Base-by-base conservation (phyloP, 2,888 invertebrate genomes). In the Zaprionus lineosus region DNA sequence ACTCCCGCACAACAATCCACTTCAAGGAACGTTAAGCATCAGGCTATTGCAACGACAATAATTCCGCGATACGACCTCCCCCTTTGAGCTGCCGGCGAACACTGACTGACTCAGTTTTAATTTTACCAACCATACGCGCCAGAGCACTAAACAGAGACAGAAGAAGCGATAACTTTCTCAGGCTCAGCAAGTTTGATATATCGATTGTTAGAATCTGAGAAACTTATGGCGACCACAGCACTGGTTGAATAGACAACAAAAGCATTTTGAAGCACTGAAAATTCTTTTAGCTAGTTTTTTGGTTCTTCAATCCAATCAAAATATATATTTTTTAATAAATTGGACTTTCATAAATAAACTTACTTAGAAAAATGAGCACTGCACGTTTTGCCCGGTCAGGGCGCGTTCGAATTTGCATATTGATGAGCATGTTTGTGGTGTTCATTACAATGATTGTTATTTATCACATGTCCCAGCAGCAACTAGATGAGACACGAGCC, bases 401-500 rank as follows among this genome's bases (percentile, higher is more conserved):
- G 31, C 92, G 92, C 78, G 91, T 91, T 79, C 91, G 92, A 67
- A 90, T 92, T 74, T 91, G 92, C 69, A 85, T 92, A 33, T 91
- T 91, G 70, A 84, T 93, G 59, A 91, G 91, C 84, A 91, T 91
- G 85, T 89, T 91, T 34, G 83, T 92, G 51, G 78, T 92, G 47
- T 89, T 92, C 65, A 89, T 92, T 14, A 91, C 91, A 24, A 90
- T 92, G 74, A 90, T 93, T 55, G 92, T 92, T 46, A 91, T 92
- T 71, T 92, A 92, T 74, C 92, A 92, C 79, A 92, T 91, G 84
- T 92, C 92, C 4, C 91, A 92, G 72, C 89, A 91, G 36, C 92
- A 92, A 86, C 86, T 93, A 31, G 92, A 92, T 40, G 92, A 92
- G 76, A 90, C 91, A 14, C 90, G 91, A 73, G 91, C 91, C 72